Evolutionary conservation across 2,888 invertebrate genomes (phyloP).

Genomic region (Ypsolopha sequella): DNA sequence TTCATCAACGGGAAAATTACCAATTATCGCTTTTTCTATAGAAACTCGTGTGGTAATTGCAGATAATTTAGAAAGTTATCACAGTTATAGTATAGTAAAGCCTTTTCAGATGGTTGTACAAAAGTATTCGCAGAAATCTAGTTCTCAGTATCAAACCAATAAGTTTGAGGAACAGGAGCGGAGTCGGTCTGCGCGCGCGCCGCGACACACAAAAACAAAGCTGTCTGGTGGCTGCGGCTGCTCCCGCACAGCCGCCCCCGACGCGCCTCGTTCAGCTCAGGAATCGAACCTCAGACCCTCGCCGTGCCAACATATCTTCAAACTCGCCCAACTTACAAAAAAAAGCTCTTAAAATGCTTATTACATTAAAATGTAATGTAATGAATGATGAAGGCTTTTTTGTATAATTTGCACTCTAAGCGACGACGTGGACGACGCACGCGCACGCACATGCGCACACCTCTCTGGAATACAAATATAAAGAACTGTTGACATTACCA

Average conservation of each 20-base stretch:
- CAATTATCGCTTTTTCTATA: not conserved
- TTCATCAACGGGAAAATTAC: not conserved
- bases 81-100: not conserved
- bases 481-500: not conserved
- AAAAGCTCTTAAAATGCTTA: not conserved
- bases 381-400: constrained; percentile 2
- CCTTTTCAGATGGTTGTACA: not conserved
- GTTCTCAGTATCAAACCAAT: constrained; percentile 52
- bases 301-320: too few species aligned
- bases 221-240: constrained; percentile 37
- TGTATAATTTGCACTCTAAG: constrained; percentile 1
- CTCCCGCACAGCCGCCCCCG: constrained; percentile 12
- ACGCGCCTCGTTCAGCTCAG: not conserved
- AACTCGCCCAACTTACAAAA: not conserved
- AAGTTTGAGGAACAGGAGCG: constrained; percentile 43
- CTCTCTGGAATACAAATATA: not conserved
- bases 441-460: not conserved
- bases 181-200: constrained; percentile 41
- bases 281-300: too few species aligned
- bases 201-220: constrained; percentile 59
- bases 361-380: not conserved
- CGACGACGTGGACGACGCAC: not conserved
- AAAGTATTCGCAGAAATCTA: constrained; percentile 31
- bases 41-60: not conserved
- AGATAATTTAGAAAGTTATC: not conserved